Evolutionary conservation across 2,888 invertebrate genomes (phyloP).

Genomic region (Luperina nickerlii): DNA sequence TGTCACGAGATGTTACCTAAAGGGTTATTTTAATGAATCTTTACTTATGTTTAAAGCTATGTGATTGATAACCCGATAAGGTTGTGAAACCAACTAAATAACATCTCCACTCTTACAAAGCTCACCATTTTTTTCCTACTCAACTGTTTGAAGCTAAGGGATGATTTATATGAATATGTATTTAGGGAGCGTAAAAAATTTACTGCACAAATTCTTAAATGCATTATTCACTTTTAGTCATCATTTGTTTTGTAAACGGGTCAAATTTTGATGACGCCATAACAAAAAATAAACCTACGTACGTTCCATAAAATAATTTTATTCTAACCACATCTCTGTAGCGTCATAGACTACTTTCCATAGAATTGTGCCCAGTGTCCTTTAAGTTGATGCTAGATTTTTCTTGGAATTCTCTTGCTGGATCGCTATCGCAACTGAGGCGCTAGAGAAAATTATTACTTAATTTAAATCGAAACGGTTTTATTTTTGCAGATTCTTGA

Average conservation of each 20-base stretch:
- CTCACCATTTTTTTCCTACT: not conserved
- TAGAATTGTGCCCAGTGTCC: not conserved
- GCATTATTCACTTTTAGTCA: not conserved
- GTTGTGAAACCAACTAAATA: not conserved
- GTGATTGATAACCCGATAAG: not conserved
- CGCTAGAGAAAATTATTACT: not conserved
- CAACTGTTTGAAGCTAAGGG: not conserved
- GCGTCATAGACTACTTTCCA: not conserved
- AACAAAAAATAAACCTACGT: not conserved
- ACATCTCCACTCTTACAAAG: not conserved
- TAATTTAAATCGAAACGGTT: not conserved
- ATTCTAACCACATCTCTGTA: not conserved
- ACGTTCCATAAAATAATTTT: slow-evolving; percentile 1
- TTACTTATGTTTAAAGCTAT: not conserved
- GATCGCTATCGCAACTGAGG: not conserved
- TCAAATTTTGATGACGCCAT: not conserved
- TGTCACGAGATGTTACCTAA: not conserved
- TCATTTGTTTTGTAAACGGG: not conserved
- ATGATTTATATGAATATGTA: not conserved
- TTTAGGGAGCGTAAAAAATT: not conserved
- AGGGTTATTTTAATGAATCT: not conserved
- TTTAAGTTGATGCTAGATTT: not conserved
- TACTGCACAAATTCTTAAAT: not conserved
- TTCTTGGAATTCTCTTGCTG: not conserved
- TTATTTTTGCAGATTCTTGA: slow-evolving; percentile 71